Evolutionary conservation across 2,113 vertebrate species (phyloP).

Genomic region (Dromiciops gliroides): DNA sequence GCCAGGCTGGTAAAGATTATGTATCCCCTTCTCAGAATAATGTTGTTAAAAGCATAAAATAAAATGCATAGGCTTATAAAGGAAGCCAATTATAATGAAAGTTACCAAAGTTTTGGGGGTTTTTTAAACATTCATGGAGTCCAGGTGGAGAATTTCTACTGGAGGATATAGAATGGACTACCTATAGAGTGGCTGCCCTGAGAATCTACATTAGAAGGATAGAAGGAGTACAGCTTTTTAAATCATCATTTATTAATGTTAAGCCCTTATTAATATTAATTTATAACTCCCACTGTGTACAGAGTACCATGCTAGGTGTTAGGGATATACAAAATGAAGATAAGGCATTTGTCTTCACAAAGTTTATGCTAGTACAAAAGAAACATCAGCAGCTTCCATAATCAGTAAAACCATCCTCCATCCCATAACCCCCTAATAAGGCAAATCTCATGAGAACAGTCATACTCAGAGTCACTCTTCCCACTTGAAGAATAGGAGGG

Average conservation of each 20-base stretch:
- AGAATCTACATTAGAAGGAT: conserved; percentile 9
- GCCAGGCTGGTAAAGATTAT: neutral
- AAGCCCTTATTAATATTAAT: neutral
- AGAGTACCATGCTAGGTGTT: neutral
- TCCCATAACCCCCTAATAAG: conserved; percentile 10
- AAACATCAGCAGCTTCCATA: conserved; percentile 4
- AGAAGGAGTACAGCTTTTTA: neutral
- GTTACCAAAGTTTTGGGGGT: neutral
- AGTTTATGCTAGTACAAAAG: neutral
- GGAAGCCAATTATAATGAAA: neutral
- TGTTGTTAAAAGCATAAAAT: neutral
- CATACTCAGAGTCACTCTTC: neutral
- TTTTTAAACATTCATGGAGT: neutral
- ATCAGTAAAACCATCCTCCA: neutral
- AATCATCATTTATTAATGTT: neutral
- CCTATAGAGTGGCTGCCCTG: neutral
- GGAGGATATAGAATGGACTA: conserved; percentile 29
- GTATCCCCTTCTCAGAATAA: neutral
- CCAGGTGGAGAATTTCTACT: neutral
- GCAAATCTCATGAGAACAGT: neutral
- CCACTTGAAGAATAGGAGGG: neutral
- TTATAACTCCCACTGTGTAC: neutral
- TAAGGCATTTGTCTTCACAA: neutral
- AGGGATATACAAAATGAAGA: neutral
- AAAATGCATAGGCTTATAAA: neutral